A percentile compares a stretch with the other conserved stretches of the same genome.
phyloP scores from a whole-genome alignment of 2,888 invertebrate species.

The Lissonota sp. region DNA sequence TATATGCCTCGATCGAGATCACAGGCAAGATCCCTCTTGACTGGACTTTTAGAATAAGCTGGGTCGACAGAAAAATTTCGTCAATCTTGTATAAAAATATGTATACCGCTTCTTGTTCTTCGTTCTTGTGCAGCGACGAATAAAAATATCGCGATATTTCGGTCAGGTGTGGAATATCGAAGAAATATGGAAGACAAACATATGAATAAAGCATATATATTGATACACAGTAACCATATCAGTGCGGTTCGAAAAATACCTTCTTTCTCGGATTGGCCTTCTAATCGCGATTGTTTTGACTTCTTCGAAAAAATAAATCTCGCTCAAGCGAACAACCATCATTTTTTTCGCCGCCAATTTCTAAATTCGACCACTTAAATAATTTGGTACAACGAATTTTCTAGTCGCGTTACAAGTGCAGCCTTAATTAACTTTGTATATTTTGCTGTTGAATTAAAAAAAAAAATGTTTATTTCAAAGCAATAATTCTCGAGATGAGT shows the following conservation, averaged over 20 bases:
- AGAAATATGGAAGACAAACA: slow-evolving; percentile 41
- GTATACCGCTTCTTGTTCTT: slow-evolving; percentile 2
- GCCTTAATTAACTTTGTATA: neutral
- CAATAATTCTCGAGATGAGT: too few species aligned
- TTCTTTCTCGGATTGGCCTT: too few species aligned
- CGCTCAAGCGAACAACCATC: too few species aligned
- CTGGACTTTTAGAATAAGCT: neutral
- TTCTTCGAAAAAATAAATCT: too few species aligned
- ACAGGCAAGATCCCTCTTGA: slow-evolving; percentile 1
- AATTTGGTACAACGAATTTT: too few species aligned
- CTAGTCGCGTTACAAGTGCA: neutral
- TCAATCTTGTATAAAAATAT: slow-evolving; percentile 1
- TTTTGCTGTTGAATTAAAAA: neutral
- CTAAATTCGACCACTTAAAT: too few species aligned
- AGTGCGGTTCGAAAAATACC: too few species aligned
- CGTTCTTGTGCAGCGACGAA: neutral
- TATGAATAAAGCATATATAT: neutral
- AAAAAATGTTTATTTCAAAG: neutral
- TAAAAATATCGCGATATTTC: slow-evolving; percentile 31
- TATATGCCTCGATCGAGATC: neutral
- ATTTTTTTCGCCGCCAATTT: too few species aligned
- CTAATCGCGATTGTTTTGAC: too few species aligned
- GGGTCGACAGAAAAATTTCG: slow-evolving; percentile 3
- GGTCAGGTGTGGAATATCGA: slow-evolving; percentile 11
- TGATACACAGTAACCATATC: too few species aligned